A percentile compares a stretch with the other conserved stretches of the same genome.
Evolutionary conservation across 2,888 invertebrate genomes (phyloP).

Genomic region (Temnothorax unifasciatus): DNA sequence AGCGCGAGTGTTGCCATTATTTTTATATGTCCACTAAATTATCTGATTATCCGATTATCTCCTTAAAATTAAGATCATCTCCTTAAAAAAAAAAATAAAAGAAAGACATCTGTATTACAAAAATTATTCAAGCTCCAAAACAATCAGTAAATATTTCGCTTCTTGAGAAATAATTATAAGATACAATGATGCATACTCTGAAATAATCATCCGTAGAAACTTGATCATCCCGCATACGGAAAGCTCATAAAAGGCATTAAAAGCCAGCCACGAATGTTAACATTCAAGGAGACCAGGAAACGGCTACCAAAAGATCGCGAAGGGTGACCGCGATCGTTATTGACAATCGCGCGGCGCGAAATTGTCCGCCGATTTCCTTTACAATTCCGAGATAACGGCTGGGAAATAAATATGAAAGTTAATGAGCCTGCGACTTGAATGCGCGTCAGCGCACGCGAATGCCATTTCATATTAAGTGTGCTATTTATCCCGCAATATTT

Average conservation of each 20-base stretch:
- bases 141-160: background rate
- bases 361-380: slow-evolving; percentile 31
- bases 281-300: slow-evolving; percentile 82
- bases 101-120: background rate
- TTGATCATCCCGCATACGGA: slow-evolving; percentile 55
- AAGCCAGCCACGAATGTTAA: slow-evolving; percentile 63
- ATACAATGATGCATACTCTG: background rate
- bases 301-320: slow-evolving; percentile 51
- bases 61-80: background rate
- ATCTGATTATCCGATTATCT: background rate
- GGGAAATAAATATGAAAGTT: slow-evolving; percentile 50
- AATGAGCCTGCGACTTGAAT: slow-evolving; percentile 26
- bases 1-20: background rate
- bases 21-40: background rate
- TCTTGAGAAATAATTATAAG: background rate
- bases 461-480: background rate
- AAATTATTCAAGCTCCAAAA: background rate
- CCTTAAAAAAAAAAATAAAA: background rate
- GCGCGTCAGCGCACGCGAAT: background rate
- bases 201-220: slow-evolving; percentile 55
- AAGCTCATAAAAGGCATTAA: slow-evolving; percentile 71
- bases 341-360: slow-evolving; percentile 56
- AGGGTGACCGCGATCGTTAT: slow-evolving; percentile 59
- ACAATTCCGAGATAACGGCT: slow-evolving; percentile 24
- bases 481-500: slow-evolving; percentile 2